A percentile compares a stretch with the other conserved stretches of the same genome.
Evolutionary conservation across 1,140 invertebrate genomes (phyloP).

Genomic region (Euura lappo): DNA sequence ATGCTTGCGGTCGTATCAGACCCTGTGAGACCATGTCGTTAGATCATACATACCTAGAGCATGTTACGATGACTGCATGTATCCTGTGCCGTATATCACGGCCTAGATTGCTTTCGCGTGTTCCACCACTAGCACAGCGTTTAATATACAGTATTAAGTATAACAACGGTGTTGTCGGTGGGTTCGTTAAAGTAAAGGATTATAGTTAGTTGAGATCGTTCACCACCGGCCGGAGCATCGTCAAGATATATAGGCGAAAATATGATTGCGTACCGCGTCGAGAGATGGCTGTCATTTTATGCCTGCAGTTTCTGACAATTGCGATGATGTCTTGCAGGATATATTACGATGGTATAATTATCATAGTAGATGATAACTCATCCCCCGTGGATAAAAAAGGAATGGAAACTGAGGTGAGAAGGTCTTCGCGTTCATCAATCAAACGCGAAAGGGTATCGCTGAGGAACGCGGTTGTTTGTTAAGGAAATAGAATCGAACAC

Average conservation of each 20-base stretch:
- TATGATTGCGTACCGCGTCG: too few species aligned
- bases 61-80: neutral
- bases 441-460: neutral
- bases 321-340: too few species aligned
- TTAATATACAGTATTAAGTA: neutral
- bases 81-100: neutral
- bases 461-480: neutral
- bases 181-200: neutral
- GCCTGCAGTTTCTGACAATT: too few species aligned
- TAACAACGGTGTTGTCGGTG: neutral
- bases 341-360: too few species aligned
- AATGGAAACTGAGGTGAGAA: too few species aligned
- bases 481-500: neutral
- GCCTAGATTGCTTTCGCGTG: neutral
- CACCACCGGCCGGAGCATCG: neutral
- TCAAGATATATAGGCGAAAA: too few species aligned
- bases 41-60: neutral
- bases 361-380: too few species aligned
- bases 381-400: too few species aligned
- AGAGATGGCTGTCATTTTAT: too few species aligned
- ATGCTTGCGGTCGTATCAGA: neutral
- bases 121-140: neutral
- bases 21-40: neutral
- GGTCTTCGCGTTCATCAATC: neutral
- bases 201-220: neutral